A percentile compares a stretch with the other conserved stretches of the same genome.
Evolutionary conservation across 2,797 vertebrate species (phyloP).

Genomic region (Gambusia yucatana): DNA sequence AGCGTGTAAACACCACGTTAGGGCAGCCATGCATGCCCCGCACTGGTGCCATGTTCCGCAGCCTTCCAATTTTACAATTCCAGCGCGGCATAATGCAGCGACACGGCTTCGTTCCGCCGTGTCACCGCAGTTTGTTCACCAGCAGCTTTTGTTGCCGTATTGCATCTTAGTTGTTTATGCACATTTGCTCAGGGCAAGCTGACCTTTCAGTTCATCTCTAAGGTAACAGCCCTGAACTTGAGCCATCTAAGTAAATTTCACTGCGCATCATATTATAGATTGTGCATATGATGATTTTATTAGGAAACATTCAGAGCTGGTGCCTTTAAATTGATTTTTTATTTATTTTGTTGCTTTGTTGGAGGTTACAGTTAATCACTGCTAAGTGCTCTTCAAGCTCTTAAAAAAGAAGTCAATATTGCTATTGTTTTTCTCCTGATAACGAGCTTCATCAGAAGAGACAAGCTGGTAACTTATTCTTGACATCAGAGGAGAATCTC

Average conservation of each 20-base stretch:
- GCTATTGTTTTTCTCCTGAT: constrained; percentile 53
- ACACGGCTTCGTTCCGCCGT: constrained; percentile 15
- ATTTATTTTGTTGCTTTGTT: constrained; percentile 59
- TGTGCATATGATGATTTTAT: constrained; percentile 61
- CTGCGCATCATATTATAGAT: constrained; percentile 39
- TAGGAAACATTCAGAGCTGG: constrained; percentile 42
- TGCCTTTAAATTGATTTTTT: constrained; percentile 67
- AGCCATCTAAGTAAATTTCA: constrained; percentile 36
- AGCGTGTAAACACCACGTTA: constrained; percentile 30
- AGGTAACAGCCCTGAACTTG: constrained; percentile 67
- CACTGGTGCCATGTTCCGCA: not conserved
- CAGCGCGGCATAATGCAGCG: constrained; percentile 9
- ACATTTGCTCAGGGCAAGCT: constrained; percentile 14
- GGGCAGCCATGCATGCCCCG: constrained; percentile 20
- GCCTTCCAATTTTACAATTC: constrained; percentile 7
- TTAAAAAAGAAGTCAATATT: constrained; percentile 47
- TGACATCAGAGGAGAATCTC: constrained; percentile 8
- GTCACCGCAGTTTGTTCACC: constrained; percentile 38
- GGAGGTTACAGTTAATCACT: constrained; percentile 62
- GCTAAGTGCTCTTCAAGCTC: constrained; percentile 69
- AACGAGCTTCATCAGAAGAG: constrained; percentile 41
- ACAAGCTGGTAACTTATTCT: constrained; percentile 18
- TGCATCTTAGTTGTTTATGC: constrained; percentile 14
- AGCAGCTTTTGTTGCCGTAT: constrained; percentile 13
- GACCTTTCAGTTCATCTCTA: constrained; percentile 74